A percentile compares a stretch with the other conserved stretches of the same genome.
phyloP scores from a whole-genome alignment of 2,888 invertebrate genomes.

The Chalcis sispes region DNA sequence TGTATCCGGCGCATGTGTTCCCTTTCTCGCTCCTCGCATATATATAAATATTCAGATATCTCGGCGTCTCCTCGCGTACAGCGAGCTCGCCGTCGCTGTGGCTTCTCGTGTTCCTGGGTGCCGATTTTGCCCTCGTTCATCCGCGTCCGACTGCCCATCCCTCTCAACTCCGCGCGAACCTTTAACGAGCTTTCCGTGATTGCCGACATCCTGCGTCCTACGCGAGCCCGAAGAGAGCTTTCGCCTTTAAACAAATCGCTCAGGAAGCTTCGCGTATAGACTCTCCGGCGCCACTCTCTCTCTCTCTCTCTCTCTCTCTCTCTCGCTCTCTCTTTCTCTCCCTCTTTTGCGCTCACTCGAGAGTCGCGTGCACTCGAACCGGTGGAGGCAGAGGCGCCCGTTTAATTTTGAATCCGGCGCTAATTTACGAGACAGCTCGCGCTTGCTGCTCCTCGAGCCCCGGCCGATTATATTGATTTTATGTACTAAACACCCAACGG shows the following conservation, averaged over 20 bases:
- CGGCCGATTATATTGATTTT: slow-evolving; percentile 40
- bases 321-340: too few species aligned
- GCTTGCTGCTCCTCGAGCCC: neutral
- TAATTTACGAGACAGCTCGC: slow-evolving; percentile 37
- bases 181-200: slow-evolving; percentile 50
- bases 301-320: too few species aligned
- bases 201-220: slow-evolving; percentile 24
- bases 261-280: neutral
- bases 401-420: slow-evolving; percentile 31
- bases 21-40: too few species aligned
- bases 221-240: neutral
- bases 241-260: slow-evolving; percentile 25
- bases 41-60: too few species aligned
- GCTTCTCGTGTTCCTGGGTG: too few species aligned
- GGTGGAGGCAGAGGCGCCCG: neutral
- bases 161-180: neutral
- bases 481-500: slow-evolving; percentile 18
- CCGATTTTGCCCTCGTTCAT: too few species aligned
- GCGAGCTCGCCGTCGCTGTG: too few species aligned
- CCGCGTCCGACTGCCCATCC: neutral
- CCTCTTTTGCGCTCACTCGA: too few species aligned
- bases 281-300: too few species aligned
- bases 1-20: too few species aligned
- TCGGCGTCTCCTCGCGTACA: too few species aligned
- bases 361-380: too few species aligned